Conservation (phyloP, 2,888 invertebrate genomes). For the Parnassius smintheus region DNA sequence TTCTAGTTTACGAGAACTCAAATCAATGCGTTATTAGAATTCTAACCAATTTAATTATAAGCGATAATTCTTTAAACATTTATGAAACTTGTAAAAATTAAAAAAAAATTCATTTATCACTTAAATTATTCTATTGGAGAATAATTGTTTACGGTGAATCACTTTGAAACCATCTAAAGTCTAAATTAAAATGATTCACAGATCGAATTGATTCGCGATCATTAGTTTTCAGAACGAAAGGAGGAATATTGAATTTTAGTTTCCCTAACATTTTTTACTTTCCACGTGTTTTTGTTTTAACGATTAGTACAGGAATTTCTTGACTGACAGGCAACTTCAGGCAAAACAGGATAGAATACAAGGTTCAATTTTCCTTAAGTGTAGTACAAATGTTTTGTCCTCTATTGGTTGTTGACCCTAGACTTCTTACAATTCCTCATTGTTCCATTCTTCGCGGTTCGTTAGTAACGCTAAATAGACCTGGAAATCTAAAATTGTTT, state of each 20-base stretch:
- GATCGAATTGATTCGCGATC: background rate
- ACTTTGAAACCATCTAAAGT: background rate
- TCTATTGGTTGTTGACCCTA: slow-evolving; percentile 15
- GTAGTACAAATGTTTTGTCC: background rate
- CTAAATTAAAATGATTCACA: background rate
- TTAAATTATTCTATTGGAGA: too few species aligned
- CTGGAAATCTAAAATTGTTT: slow-evolving; percentile 7
- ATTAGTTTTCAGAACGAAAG: background rate
- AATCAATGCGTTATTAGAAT: slow-evolving; percentile 4
- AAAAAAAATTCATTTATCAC: too few species aligned
- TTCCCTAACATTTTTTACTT: background rate
- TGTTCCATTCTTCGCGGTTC: slow-evolving; percentile 17
- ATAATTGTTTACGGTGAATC: background rate
- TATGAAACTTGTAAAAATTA: too few species aligned
- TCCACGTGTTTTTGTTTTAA: background rate
- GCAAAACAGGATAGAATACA: background rate
- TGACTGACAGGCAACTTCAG: too few species aligned
- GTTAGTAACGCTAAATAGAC: slow-evolving; percentile 15
- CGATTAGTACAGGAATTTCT: background rate
- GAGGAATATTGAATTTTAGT: background rate
- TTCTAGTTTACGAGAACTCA: slow-evolving; percentile 7
- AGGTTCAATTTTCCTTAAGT: background rate
- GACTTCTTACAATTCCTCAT: slow-evolving; percentile 13
- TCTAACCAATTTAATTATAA: too few species aligned
- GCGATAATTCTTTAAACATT: too few species aligned